These are phyloP conservation scores for Dipus sagitta DNA, from an alignment of 2,797 vertebrate species.

Conservation along the genomic window DNA sequence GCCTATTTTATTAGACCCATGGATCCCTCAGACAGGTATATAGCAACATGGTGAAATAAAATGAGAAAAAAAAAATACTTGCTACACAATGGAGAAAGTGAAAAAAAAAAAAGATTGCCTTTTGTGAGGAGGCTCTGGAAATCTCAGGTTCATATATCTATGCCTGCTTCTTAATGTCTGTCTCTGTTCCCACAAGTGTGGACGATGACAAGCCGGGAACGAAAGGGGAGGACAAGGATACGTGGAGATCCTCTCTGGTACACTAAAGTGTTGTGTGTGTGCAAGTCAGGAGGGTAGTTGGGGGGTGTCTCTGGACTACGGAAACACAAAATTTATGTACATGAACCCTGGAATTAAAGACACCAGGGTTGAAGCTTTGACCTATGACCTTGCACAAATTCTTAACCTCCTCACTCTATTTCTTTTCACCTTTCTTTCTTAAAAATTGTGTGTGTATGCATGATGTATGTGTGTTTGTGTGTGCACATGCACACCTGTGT, in stretches of 20 bases:
- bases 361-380: background rate
- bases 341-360: background rate
- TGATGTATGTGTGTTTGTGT: too few species aligned
- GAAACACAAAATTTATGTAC: background rate
- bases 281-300: background rate
- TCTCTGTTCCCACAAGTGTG: background rate
- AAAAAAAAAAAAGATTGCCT: slow-evolving; percentile 43
- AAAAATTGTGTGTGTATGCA: too few species aligned
- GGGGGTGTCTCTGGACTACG: background rate
- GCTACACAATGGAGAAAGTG: background rate
- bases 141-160: background rate
- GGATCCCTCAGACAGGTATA: slow-evolving; percentile 69
- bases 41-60: slow-evolving; percentile 64
- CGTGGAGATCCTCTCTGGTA: fast-evolving
- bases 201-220: background rate
- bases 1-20: slow-evolving; percentile 69
- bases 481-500: too few species aligned
- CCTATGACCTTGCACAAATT: background rate
- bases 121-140: background rate
- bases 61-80: slow-evolving; percentile 35
- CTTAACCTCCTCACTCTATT: background rate
- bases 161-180: background rate
- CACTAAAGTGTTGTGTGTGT: background rate
- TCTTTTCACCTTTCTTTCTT: too few species aligned
- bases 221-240: background rate